Evolutionary conservation across 2,888 invertebrate genomes (phyloP).

Genomic region (Synergus itoensis): DNA sequence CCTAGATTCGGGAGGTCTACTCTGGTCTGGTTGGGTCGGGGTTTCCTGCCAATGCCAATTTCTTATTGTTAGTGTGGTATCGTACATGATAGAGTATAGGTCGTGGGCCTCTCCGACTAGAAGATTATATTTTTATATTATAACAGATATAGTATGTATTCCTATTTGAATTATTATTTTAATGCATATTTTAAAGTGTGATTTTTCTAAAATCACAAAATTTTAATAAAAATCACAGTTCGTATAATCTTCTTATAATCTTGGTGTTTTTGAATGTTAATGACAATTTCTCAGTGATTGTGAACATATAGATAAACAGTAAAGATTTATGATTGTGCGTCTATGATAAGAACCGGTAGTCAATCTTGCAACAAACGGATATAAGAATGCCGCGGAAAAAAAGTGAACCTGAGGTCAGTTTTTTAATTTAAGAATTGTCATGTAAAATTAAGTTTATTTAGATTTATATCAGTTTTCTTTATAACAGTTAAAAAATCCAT

Average conservation of each 20-base stretch:
- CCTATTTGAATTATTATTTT: no score
- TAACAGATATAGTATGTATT: neutral
- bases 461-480: neutral
- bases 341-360: neutral
- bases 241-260: neutral
- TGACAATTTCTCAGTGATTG: neutral
- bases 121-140: neutral
- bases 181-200: no score
- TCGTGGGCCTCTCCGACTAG: constrained; percentile 45
- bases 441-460: neutral
- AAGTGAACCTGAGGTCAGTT: constrained; percentile 1
- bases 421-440: neutral
- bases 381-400: neutral
- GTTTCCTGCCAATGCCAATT: constrained; percentile 52
- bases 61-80: constrained; percentile 43
- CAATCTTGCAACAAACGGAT: neutral
- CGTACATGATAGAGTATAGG: no score
- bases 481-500: neutral
- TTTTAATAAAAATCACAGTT: no score
- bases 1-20: constrained; percentile 13
- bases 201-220: no score
- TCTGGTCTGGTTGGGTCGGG: constrained; percentile 45
- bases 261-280: neutral
- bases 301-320: neutral
- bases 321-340: neutral